Conservation (phyloP, 1,140 invertebrate species). For the Parapsyche elsis region DNA sequence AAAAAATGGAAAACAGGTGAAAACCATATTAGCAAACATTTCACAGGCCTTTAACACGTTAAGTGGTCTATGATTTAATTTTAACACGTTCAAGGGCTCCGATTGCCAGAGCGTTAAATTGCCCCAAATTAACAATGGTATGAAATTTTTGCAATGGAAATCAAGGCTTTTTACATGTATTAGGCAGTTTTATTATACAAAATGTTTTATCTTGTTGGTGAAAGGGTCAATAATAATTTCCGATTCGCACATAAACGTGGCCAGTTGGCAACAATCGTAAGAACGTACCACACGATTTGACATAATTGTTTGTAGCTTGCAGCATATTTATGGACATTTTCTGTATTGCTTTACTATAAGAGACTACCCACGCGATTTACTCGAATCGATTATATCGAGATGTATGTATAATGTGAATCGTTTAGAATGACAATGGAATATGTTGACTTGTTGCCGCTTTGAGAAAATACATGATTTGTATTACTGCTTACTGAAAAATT, state of each 20-base stretch:
- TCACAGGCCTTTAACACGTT: slow-evolving; percentile 6
- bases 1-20: too few species aligned
- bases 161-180: slow-evolving; percentile 1
- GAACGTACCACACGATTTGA: slow-evolving; percentile 3
- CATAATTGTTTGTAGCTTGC: slow-evolving; percentile 5
- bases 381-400: too few species aligned
- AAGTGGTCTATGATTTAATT: background rate
- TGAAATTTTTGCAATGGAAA: background rate
- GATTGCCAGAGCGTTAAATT: slow-evolving; percentile 10
- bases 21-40: background rate
- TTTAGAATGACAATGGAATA: too few species aligned
- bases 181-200: background rate
- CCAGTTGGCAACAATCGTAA: background rate
- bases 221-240: background rate
- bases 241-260: background rate
- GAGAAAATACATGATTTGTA: too few species aligned
- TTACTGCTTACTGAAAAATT: too few species aligned
- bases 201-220: background rate
- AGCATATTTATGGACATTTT: slow-evolving; percentile 11
- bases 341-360: too few species aligned
- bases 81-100: background rate
- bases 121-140: background rate
- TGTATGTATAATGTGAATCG: too few species aligned
- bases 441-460: too few species aligned
- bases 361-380: too few species aligned